Base-by-base conservation (phyloP, 2,797 vertebrate species). In the Darevskia nairensis region DNA sequence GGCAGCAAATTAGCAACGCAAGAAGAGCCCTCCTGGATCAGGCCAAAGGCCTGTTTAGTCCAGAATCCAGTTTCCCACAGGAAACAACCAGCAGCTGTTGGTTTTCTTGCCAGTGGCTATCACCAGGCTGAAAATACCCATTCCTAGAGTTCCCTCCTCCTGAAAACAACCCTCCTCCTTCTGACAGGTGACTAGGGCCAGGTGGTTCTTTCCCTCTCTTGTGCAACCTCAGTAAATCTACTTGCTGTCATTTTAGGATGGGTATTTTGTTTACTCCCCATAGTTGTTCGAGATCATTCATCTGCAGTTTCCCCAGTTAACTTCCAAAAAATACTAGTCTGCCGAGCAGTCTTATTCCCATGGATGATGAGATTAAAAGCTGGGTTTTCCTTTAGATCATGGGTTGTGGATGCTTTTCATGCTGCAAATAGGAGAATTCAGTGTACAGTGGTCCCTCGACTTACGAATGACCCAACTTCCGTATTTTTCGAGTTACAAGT, bases 341-440 rank as follows among this genome's bases (percentile, higher is more conserved):
- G 74, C 81, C 85, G 89, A 94, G 89, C 91, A 92, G 78, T 89
- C 80, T 55, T 50, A 78, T 95, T 93, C 89, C 89, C 93, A 91
- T 92, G 88, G 90, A 94, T 93, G 93, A 89, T 83, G 80, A 68
- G 35, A 91, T 71, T 66, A 74, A 77, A 83, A 69, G 27, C 44
- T 82, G 55, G 11, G 9, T 61, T 32, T 81, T 66, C 23, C 41
- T 77, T 75, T 76, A 66, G 44, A 44, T 32, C 27, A 80, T 3
- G 88, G 89, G 41, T 19, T 78, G n/a, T 64, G 17, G 86, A 66
- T 29, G 23, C 17, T 82, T 81, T 87, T 82, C 66, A 72, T 78
- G 10, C 10, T 86, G 72, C 61, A 59, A 85, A n/a, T 80, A 84
- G 3, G 80, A 35, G 1, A 1, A 1, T n/a, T 5, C 27, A 50